Percentiles rank a stretch among this genome's conserved stretches.
Evolutionary conservation across 2,797 vertebrate genomes (phyloP).

Genomic region (Rhinella marina): DNA sequence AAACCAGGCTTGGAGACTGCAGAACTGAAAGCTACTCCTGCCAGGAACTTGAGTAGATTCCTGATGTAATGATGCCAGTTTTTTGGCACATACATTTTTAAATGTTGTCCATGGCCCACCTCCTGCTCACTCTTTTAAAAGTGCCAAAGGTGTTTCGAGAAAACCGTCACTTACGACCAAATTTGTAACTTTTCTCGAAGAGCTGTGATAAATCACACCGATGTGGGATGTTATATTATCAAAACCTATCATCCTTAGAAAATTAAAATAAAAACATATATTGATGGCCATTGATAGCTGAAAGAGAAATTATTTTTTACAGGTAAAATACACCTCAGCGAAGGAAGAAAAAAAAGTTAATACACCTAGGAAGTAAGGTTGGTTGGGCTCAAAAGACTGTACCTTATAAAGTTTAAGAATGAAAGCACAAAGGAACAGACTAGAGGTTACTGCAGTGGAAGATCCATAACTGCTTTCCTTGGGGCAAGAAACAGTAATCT

Average conservation of each 20-base stretch:
- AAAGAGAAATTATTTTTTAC: neutral
- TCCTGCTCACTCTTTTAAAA: too few species aligned
- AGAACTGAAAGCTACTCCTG: too few species aligned
- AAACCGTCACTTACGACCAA: too few species aligned
- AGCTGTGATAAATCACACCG: too few species aligned
- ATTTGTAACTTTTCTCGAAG: too few species aligned
- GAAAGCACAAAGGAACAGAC: conserved; percentile 12
- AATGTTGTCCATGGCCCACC: too few species aligned
- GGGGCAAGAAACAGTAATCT: conserved; percentile 33
- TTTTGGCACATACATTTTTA: too few species aligned
- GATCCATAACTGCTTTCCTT: conserved; percentile 39
- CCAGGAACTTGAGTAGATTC: too few species aligned
- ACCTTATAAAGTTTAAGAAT: conserved; percentile 15
- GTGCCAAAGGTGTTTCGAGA: too few species aligned
- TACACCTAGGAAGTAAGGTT: neutral
- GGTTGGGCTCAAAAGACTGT: neutral
- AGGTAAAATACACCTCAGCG: neutral
- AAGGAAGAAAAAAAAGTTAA: neutral
- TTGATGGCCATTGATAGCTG: neutral
- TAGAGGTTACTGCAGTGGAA: conserved; percentile 30
- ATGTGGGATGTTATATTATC: neutral
- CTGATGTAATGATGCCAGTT: too few species aligned
- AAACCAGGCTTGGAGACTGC: too few species aligned
- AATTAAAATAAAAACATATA: neutral
- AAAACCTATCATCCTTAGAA: neutral